Evolutionary conservation across 2,888 invertebrate genomes (phyloP).

Genomic region (Meiosimyza decipiens): DNA sequence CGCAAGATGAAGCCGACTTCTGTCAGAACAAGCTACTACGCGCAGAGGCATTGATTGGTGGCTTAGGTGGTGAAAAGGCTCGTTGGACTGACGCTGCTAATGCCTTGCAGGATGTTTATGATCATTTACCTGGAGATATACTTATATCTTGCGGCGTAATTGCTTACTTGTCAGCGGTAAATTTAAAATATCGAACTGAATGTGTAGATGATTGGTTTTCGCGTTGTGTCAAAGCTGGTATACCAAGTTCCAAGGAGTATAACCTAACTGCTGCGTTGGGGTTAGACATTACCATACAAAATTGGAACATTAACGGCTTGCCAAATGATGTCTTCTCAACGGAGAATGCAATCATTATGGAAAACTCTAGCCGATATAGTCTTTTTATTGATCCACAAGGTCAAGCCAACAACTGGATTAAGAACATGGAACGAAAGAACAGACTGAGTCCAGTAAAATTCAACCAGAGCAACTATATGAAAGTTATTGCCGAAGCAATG

Average conservation of each 20-base stretch:
- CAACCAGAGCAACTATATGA: slow-evolving; percentile 65
- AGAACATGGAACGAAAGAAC: slow-evolving; percentile 79
- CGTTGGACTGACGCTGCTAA: slow-evolving; percentile 85
- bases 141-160: slow-evolving; percentile 89
- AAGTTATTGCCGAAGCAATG: slow-evolving; percentile 74
- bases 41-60: slow-evolving; percentile 88
- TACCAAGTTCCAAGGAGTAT: slow-evolving; percentile 82
- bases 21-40: slow-evolving; percentile 87
- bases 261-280: slow-evolving; percentile 81
- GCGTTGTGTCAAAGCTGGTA: slow-evolving; percentile 74
- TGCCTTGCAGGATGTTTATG: slow-evolving; percentile 78
- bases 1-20: slow-evolving; percentile 81
- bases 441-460: slow-evolving; percentile 63
- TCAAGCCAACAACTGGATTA: slow-evolving; percentile 92
- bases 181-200: slow-evolving; percentile 73
- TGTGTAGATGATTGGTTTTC: slow-evolving; percentile 78
- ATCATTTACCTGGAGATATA: slow-evolving; percentile 89
- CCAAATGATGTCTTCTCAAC: slow-evolving; percentile 87
- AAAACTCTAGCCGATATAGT: slow-evolving; percentile 87
- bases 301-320: slow-evolving; percentile 87
- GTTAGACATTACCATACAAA: slow-evolving; percentile 78
- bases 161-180: slow-evolving; percentile 89
- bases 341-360: slow-evolving; percentile 88
- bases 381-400: slow-evolving; percentile 93
- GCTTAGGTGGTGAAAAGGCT: slow-evolving; percentile 87